Conservation (phyloP, 2,888 invertebrate genomes). For the Pterostichus madidus region DNA sequence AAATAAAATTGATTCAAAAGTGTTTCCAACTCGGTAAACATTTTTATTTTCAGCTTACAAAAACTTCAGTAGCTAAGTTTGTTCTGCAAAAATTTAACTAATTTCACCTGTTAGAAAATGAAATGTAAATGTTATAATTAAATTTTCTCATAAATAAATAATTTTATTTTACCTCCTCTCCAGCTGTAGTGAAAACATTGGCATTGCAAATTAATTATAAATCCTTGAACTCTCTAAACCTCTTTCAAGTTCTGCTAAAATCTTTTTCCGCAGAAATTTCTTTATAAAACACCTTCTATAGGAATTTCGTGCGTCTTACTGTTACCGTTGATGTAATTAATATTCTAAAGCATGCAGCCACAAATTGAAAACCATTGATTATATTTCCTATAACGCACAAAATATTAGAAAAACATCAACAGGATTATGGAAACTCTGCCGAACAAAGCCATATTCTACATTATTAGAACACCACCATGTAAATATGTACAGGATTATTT, state of each 20-base stretch:
- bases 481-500: too few species aligned
- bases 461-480: too few species aligned
- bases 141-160: conserved; percentile 45
- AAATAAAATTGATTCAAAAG: conserved; percentile 1
- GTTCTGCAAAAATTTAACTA: conserved; percentile 28
- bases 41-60: too few species aligned
- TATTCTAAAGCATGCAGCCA: conserved; percentile 25
- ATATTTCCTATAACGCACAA: not conserved
- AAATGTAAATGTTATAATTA: conserved; percentile 41
- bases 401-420: conserved; percentile 27
- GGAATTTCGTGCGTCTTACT: conserved; percentile 21
- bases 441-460: not conserved
- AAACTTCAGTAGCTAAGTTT: conserved; percentile 22
- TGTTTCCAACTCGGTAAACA: not conserved
- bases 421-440: conserved; percentile 2
- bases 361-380: conserved; percentile 40
- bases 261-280: conserved; percentile 32
- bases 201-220: conserved; percentile 50
- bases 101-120: conserved; percentile 31
- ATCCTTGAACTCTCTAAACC: conserved; percentile 21
- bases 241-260: conserved; percentile 9
- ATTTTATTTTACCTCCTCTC: conserved; percentile 20
- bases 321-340: conserved; percentile 22
- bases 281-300: conserved; percentile 10
- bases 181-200: conserved; percentile 35